Conservation (phyloP, 2,888 invertebrate species). For the Galeruca laticollis region DNA sequence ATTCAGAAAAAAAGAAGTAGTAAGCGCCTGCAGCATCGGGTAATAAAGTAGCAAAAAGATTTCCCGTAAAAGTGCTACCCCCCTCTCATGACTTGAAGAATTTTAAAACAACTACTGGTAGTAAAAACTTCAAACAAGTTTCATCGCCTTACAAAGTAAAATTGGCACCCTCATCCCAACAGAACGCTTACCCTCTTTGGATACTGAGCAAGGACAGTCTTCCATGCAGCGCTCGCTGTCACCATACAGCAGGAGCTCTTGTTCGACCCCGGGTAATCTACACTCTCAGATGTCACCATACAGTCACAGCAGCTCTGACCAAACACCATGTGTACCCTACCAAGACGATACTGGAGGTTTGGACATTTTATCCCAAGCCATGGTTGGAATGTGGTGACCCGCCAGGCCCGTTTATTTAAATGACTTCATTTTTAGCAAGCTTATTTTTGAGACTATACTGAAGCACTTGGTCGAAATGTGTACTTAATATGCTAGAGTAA, state of each 20-base stretch:
- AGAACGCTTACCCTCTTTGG: conserved; percentile 14
- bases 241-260: conserved; percentile 27
- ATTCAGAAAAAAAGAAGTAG: too few species aligned
- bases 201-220: conserved; percentile 17
- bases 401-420: conserved; percentile 14
- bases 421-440: too few species aligned
- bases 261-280: too few species aligned
- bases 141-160: conserved; percentile 18
- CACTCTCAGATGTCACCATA: conserved; percentile 28
- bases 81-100: conserved; percentile 23
- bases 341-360: conserved; percentile 16
- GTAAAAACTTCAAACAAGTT: conserved; percentile 21
- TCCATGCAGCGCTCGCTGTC: conserved; percentile 24
- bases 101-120: conserved; percentile 12
- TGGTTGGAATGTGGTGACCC: conserved; percentile 20
- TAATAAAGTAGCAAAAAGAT: conserved; percentile 24
- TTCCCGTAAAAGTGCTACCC: conserved; percentile 25
- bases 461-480: too few species aligned
- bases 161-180: conserved; percentile 9
- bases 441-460: too few species aligned
- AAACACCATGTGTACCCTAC: conserved; percentile 23
- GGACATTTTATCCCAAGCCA: too few species aligned
- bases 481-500: too few species aligned
- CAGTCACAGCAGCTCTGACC: conserved; percentile 24
- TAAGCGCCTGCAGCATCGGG: conserved; percentile 14